These are phyloP conservation scores for Pissodes strobi DNA, from an alignment of 1,140 invertebrate genomes.

Conservation along the genomic window DNA sequence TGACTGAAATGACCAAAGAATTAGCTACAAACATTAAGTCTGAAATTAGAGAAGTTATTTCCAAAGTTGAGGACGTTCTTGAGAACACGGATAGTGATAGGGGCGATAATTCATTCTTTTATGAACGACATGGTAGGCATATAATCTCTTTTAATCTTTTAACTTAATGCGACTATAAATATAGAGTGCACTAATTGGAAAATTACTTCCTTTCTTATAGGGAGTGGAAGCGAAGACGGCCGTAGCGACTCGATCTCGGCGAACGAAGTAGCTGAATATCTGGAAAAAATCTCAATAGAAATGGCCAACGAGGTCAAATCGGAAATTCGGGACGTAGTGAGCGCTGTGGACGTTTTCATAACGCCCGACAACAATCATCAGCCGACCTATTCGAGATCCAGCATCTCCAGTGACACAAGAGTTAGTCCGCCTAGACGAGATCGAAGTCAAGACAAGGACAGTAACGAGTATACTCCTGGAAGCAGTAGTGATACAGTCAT, in stretches of 20 bases:
- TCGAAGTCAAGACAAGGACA: constrained; percentile 5
- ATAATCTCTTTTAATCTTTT: background rate
- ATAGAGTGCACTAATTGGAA: too few species aligned
- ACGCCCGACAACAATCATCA: constrained; percentile 59
- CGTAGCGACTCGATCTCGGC: constrained; percentile 69
- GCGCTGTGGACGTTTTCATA: constrained; percentile 72
- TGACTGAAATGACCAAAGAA: constrained; percentile 76
- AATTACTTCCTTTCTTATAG: too few species aligned
- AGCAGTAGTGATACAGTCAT: constrained; percentile 50
- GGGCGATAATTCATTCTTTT: constrained; percentile 49
- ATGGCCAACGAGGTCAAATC: constrained; percentile 79
- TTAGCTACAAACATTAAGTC: constrained; percentile 80
- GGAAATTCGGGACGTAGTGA: constrained; percentile 73
- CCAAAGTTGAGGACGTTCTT: constrained; percentile 74
- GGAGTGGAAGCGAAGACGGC: constrained; percentile 54
- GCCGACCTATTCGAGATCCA: constrained; percentile 46
- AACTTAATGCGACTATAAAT: background rate
- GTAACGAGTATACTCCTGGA: constrained; percentile 37
- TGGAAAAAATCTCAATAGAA: constrained; percentile 75
- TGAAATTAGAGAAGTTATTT: constrained; percentile 78
- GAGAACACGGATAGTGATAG: constrained; percentile 63
- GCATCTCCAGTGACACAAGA: constrained; percentile 16
- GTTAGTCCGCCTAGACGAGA: background rate
- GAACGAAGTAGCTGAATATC: constrained; percentile 72
- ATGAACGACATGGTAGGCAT: constrained; percentile 43